These are phyloP conservation scores for Rhinoraja longicauda DNA, from an alignment of 2,797 vertebrate species.

Conservation along the genomic window DNA sequence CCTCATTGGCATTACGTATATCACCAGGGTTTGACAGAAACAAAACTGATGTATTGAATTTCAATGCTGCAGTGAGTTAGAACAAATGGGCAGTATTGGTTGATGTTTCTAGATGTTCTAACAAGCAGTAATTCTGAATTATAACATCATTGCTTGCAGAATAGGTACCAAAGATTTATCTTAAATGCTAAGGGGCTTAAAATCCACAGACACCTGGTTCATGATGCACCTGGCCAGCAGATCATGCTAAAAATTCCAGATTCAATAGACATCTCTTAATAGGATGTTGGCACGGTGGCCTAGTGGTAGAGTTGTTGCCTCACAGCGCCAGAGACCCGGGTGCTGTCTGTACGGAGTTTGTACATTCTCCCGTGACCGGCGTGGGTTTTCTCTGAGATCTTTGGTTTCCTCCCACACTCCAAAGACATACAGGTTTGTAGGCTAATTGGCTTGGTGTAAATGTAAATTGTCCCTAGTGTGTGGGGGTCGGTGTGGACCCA, in stretches of 20 bases:
- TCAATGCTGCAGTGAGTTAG: background rate
- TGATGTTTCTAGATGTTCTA: background rate
- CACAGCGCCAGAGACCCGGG: too few species aligned
- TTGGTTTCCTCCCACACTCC: too few species aligned
- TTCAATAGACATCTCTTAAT: background rate
- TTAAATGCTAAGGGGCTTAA: background rate
- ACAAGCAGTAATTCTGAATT: background rate
- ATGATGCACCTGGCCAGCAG: too few species aligned
- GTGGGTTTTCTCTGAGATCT: too few species aligned
- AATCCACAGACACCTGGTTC: background rate
- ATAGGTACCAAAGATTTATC: background rate
- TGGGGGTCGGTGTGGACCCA: too few species aligned
- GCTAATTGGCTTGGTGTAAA: too few species aligned
- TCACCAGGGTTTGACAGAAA: background rate
- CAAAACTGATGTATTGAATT: slow-evolving; percentile 14
- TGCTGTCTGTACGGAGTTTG: too few species aligned
- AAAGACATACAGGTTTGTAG: too few species aligned
- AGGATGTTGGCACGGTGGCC: too few species aligned
- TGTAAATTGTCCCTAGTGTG: too few species aligned
- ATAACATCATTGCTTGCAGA: background rate
- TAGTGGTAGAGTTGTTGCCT: too few species aligned
- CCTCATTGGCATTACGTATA: background rate
- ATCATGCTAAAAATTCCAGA: background rate
- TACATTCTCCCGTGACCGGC: too few species aligned
- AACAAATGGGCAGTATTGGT: background rate